Evolutionary conservation across 2,113 vertebrate genomes (phyloP).

Genomic region (Halcyon senegalensis): DNA sequence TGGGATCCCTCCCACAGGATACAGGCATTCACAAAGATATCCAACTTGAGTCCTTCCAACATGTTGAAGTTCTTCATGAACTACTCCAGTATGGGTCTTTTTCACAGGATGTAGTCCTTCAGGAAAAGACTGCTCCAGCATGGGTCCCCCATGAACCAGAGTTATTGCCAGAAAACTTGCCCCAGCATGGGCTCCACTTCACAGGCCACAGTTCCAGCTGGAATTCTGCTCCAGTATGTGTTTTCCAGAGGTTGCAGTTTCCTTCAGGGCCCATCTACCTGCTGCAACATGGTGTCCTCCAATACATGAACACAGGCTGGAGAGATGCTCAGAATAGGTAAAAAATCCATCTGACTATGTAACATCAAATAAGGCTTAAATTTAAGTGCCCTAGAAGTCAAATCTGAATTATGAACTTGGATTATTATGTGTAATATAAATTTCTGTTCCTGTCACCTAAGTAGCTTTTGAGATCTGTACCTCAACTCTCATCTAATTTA

Average conservation of each 20-base stretch:
- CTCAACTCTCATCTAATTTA: neutral
- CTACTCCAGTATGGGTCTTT: neutral
- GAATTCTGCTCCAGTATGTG: neutral
- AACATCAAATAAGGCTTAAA: neutral
- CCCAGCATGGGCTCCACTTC: neutral
- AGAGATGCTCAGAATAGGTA: neutral
- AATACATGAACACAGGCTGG: neutral
- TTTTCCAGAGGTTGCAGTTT: accelerated
- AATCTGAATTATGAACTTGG: neutral
- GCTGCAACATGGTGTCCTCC: neutral
- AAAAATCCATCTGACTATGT: neutral
- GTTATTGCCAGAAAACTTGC: neutral
- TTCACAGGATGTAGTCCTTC: neutral
- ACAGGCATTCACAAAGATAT: neutral
- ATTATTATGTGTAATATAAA: neutral
- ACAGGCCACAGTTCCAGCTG: neutral
- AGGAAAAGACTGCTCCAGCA: neutral
- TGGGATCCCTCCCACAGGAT: neutral
- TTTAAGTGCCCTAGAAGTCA: neutral
- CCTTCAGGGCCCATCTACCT: neutral
- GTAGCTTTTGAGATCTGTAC: neutral
- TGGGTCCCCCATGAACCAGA: neutral
- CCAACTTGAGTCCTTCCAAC: neutral
- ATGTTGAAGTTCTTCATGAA: neutral
- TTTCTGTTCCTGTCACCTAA: neutral